Evolutionary conservation across 2,797 vertebrate genomes (phyloP), one percentile per base, ranked within the genome.

Genomic region (Cirrhinus molitorella): DNA sequence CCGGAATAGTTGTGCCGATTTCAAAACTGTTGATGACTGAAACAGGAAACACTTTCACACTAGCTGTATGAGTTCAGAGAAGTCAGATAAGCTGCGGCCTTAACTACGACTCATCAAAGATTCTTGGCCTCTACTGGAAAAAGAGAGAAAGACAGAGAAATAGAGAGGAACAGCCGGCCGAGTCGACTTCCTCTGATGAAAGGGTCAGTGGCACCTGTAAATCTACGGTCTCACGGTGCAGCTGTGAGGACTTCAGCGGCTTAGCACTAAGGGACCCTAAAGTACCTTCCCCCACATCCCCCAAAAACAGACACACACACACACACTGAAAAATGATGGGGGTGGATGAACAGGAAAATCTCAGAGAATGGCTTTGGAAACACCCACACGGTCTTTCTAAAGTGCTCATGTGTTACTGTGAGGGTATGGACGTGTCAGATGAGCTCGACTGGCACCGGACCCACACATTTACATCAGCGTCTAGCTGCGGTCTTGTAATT

Each of bases 201-300:
- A 91, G 95, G 96, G 94, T 96, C 95, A 95, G 85, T 94, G 93
- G 92, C 93, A 93, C 95, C 94, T 96, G 93, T 96, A 96, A 97
- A 95, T 96, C 95, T 94, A 88, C 92, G 90, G 90, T 87, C 85
- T 93, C 87, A 89, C 87, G 25, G 85, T 88, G 91, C 95, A 95
- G 94, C 95, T 96, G 95, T 94, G 93, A 89, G 88, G 83, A 90
- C 92, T 80, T 92, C 88, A 89, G 84, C 85, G 91, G 88, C 90
- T 91, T 90, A 88, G 88, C 89, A 87, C 83, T 79, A 85, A 43
- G 87, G 92, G 90, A 92, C 88, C 83, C 90, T 87, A 90, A 89
- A 90, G 90, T 88, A 85, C 85, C 67, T 76, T 68, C 47, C 45
- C 77, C 53, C 81, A 81, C 74, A 80, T 72, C 81, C 61, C 57